phyloP scores from a whole-genome alignment of 1,140 invertebrate species.

The Leucophenga varia region DNA sequence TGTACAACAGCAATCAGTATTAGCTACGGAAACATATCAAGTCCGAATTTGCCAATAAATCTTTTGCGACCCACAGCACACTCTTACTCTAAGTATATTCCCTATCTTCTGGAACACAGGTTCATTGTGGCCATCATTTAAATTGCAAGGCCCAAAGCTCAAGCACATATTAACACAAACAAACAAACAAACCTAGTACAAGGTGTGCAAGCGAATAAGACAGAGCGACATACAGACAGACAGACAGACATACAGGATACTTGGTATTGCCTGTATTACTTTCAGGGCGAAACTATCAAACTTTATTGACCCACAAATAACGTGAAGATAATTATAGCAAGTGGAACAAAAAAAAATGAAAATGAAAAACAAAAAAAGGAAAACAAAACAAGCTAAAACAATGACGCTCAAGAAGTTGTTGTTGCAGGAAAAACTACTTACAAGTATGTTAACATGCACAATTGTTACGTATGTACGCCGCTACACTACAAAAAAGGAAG shows the following conservation, averaged over 20 bases:
- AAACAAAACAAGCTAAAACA: constrained; percentile 33
- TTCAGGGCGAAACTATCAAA: constrained; percentile 45
- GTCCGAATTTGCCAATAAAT: no score
- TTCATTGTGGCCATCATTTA: no score
- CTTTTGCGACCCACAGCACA: no score
- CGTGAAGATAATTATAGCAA: constrained; percentile 51
- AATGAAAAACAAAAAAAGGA: background rate
- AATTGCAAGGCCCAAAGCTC: no score
- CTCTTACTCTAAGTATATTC: no score
- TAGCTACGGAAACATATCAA: no score
- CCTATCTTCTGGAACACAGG: no score
- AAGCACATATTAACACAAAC: constrained; percentile 23
- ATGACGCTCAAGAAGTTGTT: no score
- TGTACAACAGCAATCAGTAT: no score
- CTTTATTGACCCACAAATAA: constrained; percentile 55
- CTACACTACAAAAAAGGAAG: no score
- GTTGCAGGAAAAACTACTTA: constrained; percentile 48
- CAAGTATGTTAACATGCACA: constrained; percentile 55
- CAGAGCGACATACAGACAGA: constrained; percentile 1
- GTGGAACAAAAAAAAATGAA: background rate
- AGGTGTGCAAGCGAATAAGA: constrained; percentile 11
- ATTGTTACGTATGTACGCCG: constrained; percentile 24
- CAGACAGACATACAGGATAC: constrained; percentile 39
- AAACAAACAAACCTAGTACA: constrained; percentile 7
- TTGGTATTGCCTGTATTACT: no score